Conservation (phyloP, 2,888 invertebrate species). For the Ornithoptera alexandrae region DNA sequence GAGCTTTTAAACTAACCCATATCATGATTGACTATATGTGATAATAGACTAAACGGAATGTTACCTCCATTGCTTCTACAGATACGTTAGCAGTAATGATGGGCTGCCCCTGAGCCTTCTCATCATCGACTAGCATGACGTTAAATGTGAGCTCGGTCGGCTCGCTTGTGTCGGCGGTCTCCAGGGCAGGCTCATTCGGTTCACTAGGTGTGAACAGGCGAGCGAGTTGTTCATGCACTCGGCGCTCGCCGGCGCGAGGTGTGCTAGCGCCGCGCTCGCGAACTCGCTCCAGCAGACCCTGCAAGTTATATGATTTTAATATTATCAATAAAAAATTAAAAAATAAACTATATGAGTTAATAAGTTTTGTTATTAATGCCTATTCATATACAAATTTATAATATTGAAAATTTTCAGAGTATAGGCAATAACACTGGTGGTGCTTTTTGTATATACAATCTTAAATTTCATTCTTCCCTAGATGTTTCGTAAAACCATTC, state of each 20-base stretch:
- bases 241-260: conserved; percentile 82
- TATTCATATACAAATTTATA: too few species aligned
- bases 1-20: too few species aligned
- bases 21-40: too few species aligned
- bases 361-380: too few species aligned
- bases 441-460: too few species aligned
- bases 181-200: conserved; percentile 20
- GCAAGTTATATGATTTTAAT: conserved; percentile 24
- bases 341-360: too few species aligned
- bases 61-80: conserved; percentile 64
- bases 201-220: conserved; percentile 63
- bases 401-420: too few species aligned
- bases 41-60: neutral
- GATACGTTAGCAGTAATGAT: conserved; percentile 46
- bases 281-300: conserved; percentile 87
- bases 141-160: conserved; percentile 27
- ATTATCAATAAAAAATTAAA: too few species aligned
- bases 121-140: conserved; percentile 29
- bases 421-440: too few species aligned
- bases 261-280: conserved; percentile 84
- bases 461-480: too few species aligned
- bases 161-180: conserved; percentile 31
- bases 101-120: conserved; percentile 28
- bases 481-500: too few species aligned
- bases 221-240: conserved; percentile 86